Conservation (phyloP, 2,113 vertebrate genomes). For the Cairina moschata region DNA sequence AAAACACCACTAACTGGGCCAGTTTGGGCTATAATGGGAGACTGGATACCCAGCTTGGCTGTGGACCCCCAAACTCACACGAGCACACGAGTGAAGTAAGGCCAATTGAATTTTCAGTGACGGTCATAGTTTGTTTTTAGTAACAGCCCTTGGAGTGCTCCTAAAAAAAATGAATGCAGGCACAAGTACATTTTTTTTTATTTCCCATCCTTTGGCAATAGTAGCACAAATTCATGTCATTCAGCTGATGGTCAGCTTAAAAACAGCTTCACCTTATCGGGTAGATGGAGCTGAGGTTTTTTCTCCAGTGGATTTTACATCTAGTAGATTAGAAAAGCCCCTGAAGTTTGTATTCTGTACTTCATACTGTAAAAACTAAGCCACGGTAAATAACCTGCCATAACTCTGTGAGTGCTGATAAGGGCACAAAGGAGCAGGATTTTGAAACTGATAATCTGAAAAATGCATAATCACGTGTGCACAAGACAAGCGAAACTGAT, state of each 20-base stretch:
- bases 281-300: background rate
- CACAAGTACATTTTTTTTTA: background rate
- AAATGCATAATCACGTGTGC: background rate
- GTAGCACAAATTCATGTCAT: background rate
- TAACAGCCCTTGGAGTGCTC: background rate
- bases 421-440: background rate
- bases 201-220: background rate
- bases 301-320: background rate
- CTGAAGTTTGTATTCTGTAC: background rate
- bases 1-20: background rate
- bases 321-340: background rate
- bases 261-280: background rate
- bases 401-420: background rate
- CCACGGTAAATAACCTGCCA: background rate
- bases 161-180: background rate
- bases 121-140: background rate
- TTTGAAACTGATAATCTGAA: background rate
- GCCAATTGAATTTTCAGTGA: background rate
- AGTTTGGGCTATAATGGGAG: background rate
- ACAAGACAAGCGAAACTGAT: background rate
- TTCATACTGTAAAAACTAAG: background rate
- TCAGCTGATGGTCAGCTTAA: background rate
- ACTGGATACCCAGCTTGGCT: background rate
- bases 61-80: background rate
- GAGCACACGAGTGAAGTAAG: background rate